Evolutionary conservation across 2,888 invertebrate species (phyloP), one percentile per base, ranked within the genome.

Genomic region (Cybosia mesomella): DNA sequence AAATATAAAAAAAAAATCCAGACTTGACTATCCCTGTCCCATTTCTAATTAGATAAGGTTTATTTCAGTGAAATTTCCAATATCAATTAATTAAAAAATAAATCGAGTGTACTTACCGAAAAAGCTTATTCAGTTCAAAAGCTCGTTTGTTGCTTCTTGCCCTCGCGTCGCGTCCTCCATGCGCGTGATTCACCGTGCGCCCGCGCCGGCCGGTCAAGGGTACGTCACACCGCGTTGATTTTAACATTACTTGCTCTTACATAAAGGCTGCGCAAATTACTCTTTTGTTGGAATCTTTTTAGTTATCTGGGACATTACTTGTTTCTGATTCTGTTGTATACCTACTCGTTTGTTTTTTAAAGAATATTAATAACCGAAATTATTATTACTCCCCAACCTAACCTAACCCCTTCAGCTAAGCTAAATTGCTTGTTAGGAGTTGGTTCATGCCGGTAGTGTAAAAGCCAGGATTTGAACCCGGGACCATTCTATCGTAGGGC

Each of bases 141-240:
- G 64, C 55, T 28, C 28, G 28, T 28, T 28, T 59, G n/a, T n/a
- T 18, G 62, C 18, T 62, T 53, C 53, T n/a, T n/a, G n/a, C n/a
- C n/a, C n/a, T 61, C 18, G 61, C 32, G n/a, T 28, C 62, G 32
- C 49, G 62, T 43, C 22, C 34, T 43, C 22, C 34, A 70, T 60
- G 71, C 62, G 64, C 62, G 72, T 87, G 87, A 87, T 64, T 87
- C 87, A 87, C 77, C 79, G 79, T 73, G 73, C 68, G 64, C 64
- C 15, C 43, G 77, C 79, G 75, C 80, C 79, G 87, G 75, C 80
- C 79, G 87, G 87, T 87, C 87, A 87, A 87, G 87, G 86, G 82
- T 82, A 80, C 73, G 73, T 75, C 80, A 73, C 43, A 53, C 32
- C 58, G 72, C 73, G 79, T 77, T 81, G 79, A 79, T 81, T 79